Base-by-base conservation (phyloP, 2,888 invertebrate species). In the Criorhina ranunculi region DNA sequence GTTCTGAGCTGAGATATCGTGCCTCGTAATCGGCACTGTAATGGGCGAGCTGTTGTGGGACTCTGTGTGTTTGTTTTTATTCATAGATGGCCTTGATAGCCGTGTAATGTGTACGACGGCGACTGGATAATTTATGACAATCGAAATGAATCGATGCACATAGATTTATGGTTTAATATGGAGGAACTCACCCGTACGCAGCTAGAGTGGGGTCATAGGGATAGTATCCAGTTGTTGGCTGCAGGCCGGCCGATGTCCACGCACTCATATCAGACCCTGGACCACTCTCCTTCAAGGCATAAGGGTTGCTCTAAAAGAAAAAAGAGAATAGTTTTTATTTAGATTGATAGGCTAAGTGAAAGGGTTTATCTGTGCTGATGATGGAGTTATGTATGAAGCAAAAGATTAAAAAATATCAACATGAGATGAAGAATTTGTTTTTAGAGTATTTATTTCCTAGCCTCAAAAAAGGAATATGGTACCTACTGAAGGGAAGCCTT, bases 151-250 rank as follows among this genome's bases (percentile, higher is more conserved):
- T 85, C 75, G 69, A 75, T 70, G 69, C 9, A 60, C 59, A 73
- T 35, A 73, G 67, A 85, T 85, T 85, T 80, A 79, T 85, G 70
- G 62, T 29, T 64, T 62, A 42, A 31, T 64, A 29, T 78, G 37
- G 12, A 7, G 12, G 55, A 73, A 95, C 96, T 95, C 94, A 97
- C 97, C 97, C 97, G 93, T 97, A 97, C 91, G 97, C 97, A 87
- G 97, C 96, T 89, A 96, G 94, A 92, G 97, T 96, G 80, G 97
- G 97, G 93, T 98, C 97, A 93, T 97, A 98, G 88, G 97, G 96
- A 93, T 97, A 97, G 94, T 97, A 97, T 90, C 96, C 97, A 87
- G 97, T 96, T 87, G 97, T 96, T 90, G 97, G 96, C 92, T 97
- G 97, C 76, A 97, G 94, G 85, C 97, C 96, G 83, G 97, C 96